These are phyloP conservation scores for Drosophila colorata DNA, from an alignment of 2,888 invertebrate species.

Conservation along the genomic window DNA sequence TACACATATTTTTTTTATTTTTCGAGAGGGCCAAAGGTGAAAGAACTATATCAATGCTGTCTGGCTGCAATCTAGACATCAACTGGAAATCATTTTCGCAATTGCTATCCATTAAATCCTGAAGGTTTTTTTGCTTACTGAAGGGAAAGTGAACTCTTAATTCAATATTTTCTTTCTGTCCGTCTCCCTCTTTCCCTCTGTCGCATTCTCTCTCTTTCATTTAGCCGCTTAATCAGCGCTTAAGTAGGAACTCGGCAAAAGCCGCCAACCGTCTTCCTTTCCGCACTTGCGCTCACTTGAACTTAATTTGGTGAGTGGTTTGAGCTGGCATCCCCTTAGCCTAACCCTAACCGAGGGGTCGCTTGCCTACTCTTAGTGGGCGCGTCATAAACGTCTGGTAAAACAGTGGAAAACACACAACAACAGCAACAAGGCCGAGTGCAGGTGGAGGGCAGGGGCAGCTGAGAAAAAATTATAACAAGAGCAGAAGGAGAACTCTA, in stretches of 20 bases:
- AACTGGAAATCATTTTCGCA: slow-evolving; percentile 24
- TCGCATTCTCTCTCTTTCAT: background rate
- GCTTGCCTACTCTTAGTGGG: slow-evolving; percentile 1
- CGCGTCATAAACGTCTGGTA: slow-evolving; percentile 50
- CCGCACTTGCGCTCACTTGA: slow-evolving; percentile 66
- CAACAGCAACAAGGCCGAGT: slow-evolving; percentile 13
- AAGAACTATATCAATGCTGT: slow-evolving; percentile 1
- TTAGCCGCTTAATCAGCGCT: slow-evolving; percentile 61
- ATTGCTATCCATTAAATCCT: slow-evolving; percentile 16
- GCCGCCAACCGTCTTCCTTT: slow-evolving; percentile 59
- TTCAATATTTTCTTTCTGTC: no score
- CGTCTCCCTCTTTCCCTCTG: background rate
- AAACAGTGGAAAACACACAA: slow-evolving; percentile 34
- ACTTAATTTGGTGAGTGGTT: slow-evolving; percentile 65
- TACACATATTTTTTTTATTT: background rate
- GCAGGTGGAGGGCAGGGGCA: no score
- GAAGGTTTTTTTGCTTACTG: background rate
- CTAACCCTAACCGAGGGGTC: background rate
- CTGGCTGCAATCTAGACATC: slow-evolving; percentile 4
- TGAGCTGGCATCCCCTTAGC: slow-evolving; percentile 27
- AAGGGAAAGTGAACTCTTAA: slow-evolving; percentile 16
- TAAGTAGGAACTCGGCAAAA: slow-evolving; percentile 58
- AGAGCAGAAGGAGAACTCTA: slow-evolving; percentile 14
- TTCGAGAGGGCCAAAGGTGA: background rate
- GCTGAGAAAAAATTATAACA: slow-evolving; percentile 24